These are phyloP conservation scores for Atlantisia rogersi DNA, from an alignment of 2,113 vertebrate species.

Conservation along the genomic window DNA sequence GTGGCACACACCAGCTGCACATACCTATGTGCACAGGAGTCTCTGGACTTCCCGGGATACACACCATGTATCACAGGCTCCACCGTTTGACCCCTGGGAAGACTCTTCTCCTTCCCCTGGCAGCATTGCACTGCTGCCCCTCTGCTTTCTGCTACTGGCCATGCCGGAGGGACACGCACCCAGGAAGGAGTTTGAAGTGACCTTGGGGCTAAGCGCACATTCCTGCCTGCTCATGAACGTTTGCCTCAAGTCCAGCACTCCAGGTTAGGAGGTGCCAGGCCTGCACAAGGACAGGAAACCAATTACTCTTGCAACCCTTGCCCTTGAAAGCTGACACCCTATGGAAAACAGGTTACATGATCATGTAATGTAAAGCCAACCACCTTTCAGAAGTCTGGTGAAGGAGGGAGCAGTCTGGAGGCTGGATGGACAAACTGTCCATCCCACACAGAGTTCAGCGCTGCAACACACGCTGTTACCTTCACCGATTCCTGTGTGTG, in stretches of 20 bases:
- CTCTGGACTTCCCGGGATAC: not conserved
- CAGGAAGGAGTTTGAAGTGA: not conserved
- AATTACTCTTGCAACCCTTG: not conserved
- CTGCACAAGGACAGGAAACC: not conserved
- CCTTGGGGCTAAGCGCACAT: not conserved
- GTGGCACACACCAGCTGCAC: not conserved
- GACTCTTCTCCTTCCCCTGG: not conserved
- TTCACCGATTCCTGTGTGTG: rapidly evolving
- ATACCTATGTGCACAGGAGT: not conserved
- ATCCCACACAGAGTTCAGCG: rapidly evolving
- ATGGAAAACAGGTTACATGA: not conserved
- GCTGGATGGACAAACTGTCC: not conserved
- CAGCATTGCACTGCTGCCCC: not conserved
- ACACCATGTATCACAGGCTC: not conserved
- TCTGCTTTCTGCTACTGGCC: not conserved
- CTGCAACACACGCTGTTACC: not conserved
- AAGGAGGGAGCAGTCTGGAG: not conserved
- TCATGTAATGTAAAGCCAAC: not conserved
- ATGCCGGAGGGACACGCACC: not conserved
- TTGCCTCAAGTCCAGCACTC: not conserved
- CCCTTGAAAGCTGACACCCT: not conserved
- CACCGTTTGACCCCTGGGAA: not conserved
- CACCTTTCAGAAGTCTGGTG: not conserved
- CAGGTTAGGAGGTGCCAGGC: not conserved
- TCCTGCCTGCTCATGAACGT: not conserved